Evolutionary conservation across 1,140 invertebrate genomes (phyloP).

Genomic region (Micrasema longulum): DNA sequence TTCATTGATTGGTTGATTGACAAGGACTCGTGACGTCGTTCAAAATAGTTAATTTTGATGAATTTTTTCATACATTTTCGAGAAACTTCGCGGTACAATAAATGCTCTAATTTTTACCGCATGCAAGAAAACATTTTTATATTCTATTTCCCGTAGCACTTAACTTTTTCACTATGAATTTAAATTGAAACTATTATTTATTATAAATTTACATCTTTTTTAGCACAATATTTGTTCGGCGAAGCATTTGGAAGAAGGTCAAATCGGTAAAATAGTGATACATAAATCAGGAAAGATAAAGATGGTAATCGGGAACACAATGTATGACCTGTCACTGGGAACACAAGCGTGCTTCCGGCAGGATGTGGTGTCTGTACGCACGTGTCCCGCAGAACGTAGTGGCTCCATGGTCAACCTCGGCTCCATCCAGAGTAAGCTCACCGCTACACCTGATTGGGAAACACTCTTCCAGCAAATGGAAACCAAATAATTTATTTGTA

Average conservation of each 20-base stretch:
- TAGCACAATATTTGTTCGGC: slow-evolving; percentile 57
- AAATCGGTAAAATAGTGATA: slow-evolving; percentile 69
- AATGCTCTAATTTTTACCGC: no score
- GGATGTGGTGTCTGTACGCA: slow-evolving; percentile 60
- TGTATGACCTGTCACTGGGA: slow-evolving; percentile 67
- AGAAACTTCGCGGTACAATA: no score
- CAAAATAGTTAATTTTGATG: no score
- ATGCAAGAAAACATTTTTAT: no score
- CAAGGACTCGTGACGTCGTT: no score
- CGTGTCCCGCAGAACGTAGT: slow-evolving; percentile 57
- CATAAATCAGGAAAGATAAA: slow-evolving; percentile 69
- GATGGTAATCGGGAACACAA: slow-evolving; percentile 67
- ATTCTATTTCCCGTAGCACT: no score
- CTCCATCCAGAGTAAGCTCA: slow-evolving; percentile 61
- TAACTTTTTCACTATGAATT: no score
- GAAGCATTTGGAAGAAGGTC: slow-evolving; percentile 67
- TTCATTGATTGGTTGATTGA: no score
- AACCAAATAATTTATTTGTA: slow-evolving; percentile 1
- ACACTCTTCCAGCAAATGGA: slow-evolving; percentile 60
- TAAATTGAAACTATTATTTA: no score
- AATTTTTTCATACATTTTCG: no score
- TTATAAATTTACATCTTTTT: not conserved
- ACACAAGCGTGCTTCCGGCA: slow-evolving; percentile 61
- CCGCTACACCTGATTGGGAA: slow-evolving; percentile 62
- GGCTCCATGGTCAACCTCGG: slow-evolving; percentile 61